These are phyloP conservation scores for Caenorhabditis remanei DNA, from an alignment of 1,140 invertebrate genomes.

Conservation along the genomic window DNA sequence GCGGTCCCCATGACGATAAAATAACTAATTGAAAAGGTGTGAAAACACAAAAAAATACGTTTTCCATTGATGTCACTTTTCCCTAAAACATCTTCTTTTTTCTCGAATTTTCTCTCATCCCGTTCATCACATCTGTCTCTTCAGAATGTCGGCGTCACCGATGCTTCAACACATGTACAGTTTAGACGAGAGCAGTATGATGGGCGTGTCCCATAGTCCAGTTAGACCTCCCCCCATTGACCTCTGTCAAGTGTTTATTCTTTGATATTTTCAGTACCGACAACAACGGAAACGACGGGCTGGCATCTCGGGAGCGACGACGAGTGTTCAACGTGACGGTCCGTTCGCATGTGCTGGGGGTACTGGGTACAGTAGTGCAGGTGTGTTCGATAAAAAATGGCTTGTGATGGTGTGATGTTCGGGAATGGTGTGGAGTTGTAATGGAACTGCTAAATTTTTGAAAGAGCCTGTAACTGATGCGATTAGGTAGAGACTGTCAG, in stretches of 20 bases:
- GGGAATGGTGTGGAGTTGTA: too few relatives aligned
- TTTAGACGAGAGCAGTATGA: constrained; percentile 56
- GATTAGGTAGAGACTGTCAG: too few relatives aligned
- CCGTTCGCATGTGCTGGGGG: constrained; percentile 59
- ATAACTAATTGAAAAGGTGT: background rate
- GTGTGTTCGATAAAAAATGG: constrained; percentile 6
- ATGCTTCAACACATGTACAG: constrained; percentile 63
- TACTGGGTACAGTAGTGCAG: constrained; percentile 54
- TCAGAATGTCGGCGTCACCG: constrained; percentile 45
- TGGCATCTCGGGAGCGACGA: constrained; percentile 51
- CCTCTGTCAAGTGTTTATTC: background rate
- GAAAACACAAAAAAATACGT: background rate
- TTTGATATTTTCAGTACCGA: constrained; percentile 49
- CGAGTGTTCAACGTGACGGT: constrained; percentile 44
- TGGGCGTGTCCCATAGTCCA: constrained; percentile 46
- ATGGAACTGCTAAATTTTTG: too few relatives aligned
- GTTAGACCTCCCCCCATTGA: background rate
- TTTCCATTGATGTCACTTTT: background rate
- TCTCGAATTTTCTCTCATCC: background rate
- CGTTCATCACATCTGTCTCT: background rate
- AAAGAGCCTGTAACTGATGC: too few relatives aligned
- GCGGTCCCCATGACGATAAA: background rate
- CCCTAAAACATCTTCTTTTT: background rate
- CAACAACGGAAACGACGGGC: constrained; percentile 60
- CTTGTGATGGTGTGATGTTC: background rate